Evolutionary conservation across 2,888 invertebrate genomes (phyloP).

Genomic region (Dasypolia templi): DNA sequence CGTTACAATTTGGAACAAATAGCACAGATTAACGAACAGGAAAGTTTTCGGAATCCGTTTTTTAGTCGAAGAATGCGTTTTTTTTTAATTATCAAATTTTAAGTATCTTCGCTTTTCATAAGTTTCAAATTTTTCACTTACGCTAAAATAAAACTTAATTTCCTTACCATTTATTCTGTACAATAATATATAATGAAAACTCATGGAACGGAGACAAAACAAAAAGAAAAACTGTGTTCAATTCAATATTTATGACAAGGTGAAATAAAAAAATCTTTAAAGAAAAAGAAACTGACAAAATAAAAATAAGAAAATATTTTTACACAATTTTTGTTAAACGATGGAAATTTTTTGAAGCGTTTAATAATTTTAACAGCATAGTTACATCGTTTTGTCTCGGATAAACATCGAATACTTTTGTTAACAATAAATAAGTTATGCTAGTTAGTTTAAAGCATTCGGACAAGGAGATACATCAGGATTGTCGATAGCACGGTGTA

Average conservation of each 20-base stretch:
- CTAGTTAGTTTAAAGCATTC: conserved; percentile 83
- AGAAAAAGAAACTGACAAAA: background rate
- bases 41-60: conserved; percentile 51
- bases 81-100: conserved; percentile 57
- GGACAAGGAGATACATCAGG: conserved; percentile 85
- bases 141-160: conserved; percentile 69
- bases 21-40: conserved; percentile 20
- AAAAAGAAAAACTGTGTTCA: conserved; percentile 34
- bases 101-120: conserved; percentile 74
- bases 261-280: conserved; percentile 9
- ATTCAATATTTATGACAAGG: background rate
- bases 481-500: conserved; percentile 73
- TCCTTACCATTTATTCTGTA: conserved; percentile 74
- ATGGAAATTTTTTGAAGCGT: conserved; percentile 46
- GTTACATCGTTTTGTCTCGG: conserved; percentile 66
- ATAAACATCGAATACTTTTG: conserved; percentile 72
- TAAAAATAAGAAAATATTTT: background rate
- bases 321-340: background rate
- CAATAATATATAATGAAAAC: conserved; percentile 70
- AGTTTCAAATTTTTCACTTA: conserved; percentile 58
- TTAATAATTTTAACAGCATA: conserved; percentile 39
- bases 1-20: conserved; percentile 46
- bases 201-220: conserved; percentile 71
- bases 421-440: conserved; percentile 84
- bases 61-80: conserved; percentile 22